Percentiles rank a stretch among this genome's conserved stretches.
Conservation (phyloP, 2,888 invertebrate genomes). For the Trissonchulus latispiculum region DNA sequence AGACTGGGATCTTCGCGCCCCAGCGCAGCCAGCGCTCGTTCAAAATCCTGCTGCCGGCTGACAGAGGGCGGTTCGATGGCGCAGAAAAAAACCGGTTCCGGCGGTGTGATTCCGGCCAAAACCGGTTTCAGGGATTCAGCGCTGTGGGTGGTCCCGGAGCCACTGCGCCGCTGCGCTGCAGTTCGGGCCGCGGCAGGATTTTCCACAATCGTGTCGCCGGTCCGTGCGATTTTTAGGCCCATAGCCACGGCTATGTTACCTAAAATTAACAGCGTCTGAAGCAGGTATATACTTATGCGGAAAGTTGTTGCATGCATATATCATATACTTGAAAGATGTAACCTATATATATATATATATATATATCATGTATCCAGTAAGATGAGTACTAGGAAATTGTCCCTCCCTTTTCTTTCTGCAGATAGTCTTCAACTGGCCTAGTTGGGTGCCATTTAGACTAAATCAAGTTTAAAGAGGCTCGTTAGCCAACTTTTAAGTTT, state of each 20-base stretch:
- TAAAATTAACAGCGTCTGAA: too few species aligned
- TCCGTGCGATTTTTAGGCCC: constrained; percentile 67
- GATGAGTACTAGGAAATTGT: too few species aligned
- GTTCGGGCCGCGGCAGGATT: constrained; percentile 26
- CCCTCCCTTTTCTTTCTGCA: too few species aligned
- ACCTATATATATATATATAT: too few species aligned
- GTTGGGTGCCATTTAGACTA: too few species aligned
- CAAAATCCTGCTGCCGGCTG: constrained; percentile 54
- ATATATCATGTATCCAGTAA: too few species aligned
- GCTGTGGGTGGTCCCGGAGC: neutral
- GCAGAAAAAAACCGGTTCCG: constrained; percentile 92
- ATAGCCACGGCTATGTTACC: constrained; percentile 84
- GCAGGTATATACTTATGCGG: too few species aligned
- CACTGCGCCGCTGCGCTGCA: neutral
- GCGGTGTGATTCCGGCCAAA: constrained; percentile 58
- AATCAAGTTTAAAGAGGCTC: too few species aligned
- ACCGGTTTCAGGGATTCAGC: constrained; percentile 25
- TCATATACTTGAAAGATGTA: too few species aligned
- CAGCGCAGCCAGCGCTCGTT: constrained; percentile 34
- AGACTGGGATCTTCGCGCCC: constrained; percentile 33
- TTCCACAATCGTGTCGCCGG: constrained; percentile 50
- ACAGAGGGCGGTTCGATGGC: constrained; percentile 81
- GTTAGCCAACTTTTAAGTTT: too few species aligned
- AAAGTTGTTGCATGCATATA: too few species aligned
- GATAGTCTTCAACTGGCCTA: too few species aligned